phyloP scores from a whole-genome alignment of 2,888 invertebrate species.

The Deroplatys truncata region DNA sequence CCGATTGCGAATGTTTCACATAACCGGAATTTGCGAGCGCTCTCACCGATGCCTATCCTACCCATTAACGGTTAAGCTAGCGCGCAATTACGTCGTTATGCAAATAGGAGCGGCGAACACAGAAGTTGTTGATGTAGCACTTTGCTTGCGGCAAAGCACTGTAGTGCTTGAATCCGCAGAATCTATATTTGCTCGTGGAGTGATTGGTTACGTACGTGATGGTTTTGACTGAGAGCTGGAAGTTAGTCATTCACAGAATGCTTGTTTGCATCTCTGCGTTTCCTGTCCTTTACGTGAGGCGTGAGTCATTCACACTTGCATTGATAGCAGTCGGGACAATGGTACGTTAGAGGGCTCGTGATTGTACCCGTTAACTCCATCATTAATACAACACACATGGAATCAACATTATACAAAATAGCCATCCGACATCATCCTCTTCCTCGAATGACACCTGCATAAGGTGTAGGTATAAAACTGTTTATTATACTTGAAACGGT shows the following conservation, averaged over 20 bases:
- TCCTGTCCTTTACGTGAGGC: background rate
- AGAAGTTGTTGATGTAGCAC: background rate
- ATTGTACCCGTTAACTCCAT: background rate
- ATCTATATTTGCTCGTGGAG: background rate
- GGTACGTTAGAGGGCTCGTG: background rate
- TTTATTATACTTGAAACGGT: too few relatives aligned
- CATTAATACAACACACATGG: background rate
- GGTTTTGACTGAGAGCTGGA: background rate
- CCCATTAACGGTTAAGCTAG: too few relatives aligned
- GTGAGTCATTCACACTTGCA: background rate
- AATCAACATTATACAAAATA: background rate
- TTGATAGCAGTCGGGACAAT: background rate
- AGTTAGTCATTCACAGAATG: background rate
- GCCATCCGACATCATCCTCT: background rate
- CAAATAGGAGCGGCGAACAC: background rate
- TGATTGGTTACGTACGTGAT: background rate
- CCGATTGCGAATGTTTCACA: too few relatives aligned
- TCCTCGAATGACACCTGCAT: background rate
- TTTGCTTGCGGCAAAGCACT: background rate
- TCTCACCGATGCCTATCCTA: too few relatives aligned
- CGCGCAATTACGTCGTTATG: background rate
- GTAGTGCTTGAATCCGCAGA: background rate
- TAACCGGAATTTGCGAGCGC: too few relatives aligned
- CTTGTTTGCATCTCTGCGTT: background rate
- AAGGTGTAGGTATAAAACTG: background rate